Evolutionary conservation across 2,888 invertebrate genomes (phyloP), one percentile per base, ranked within the genome.

Genomic region (Rosalia funebris): DNA sequence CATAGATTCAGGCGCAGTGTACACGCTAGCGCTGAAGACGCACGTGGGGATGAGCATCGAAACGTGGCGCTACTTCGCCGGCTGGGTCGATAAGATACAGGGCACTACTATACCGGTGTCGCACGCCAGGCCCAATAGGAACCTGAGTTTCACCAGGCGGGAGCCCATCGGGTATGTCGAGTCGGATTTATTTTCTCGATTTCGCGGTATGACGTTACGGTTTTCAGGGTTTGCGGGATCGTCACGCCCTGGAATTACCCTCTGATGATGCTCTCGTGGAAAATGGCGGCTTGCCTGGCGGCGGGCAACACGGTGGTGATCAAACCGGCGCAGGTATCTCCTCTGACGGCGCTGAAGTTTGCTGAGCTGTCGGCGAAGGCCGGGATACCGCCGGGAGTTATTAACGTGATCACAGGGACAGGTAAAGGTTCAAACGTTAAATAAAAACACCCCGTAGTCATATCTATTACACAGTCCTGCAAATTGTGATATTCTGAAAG

Each of bases 231-330:
- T 1, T 95, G 95, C 74, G 97, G 91, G 0, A 83, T 98, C 11
- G 89, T 98, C 11, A 96, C 96, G 0, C 97, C 98, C 0, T 98
- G 98, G 98, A 98, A 98, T 81, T 98, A 98, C 80, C 98, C 98
- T 0, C 83, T 98, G 7, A 98, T 98, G 98, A 98, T 98, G 98
- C 82, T 98, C 9, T 94, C 96, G 0, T 98, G 97, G 97, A 98
- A 98, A 82, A 96, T 97, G 95, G 96, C 97, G 0, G 95, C 98
- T 1, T 98, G 97, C 76, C 84, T 98, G 44, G 96, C 97, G 0
- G 96, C 97, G 5, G 98, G 98, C 31, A 98, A 98, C 78, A 96
- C 97, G 0, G 96, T 97, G 0, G 90, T 98, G 0, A 93, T 97
- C 81, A 98, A 98, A 81, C 98, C 98, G 0, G 97, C 98, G 0